Evolutionary conservation across 2,797 vertebrate genomes (phyloP).

Genomic region (Parotocinclus haroldoi): DNA sequence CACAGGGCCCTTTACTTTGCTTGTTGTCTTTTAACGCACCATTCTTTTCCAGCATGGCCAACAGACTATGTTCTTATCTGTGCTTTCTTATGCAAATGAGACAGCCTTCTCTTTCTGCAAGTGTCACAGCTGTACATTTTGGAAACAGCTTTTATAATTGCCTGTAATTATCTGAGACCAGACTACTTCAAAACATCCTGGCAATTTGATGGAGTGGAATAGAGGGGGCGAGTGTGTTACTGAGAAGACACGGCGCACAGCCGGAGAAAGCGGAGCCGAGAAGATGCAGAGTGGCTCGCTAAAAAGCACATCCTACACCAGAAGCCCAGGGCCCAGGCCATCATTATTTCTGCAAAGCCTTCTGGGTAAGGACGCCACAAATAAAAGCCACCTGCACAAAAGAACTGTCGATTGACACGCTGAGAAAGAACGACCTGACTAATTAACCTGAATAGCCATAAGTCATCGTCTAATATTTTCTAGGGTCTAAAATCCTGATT

Average conservation of each 20-base stretch:
- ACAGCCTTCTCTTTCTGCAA: constrained; percentile 40
- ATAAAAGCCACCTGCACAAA: constrained; percentile 46
- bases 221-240: constrained; percentile 14
- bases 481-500: no score
- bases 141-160: constrained; percentile 53
- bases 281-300: constrained; percentile 15
- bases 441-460: constrained; percentile 13
- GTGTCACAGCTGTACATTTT: constrained; percentile 54
- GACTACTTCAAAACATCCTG: constrained; percentile 53
- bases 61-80: constrained; percentile 53
- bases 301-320: constrained; percentile 38
- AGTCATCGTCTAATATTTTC: background rate
- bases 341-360: constrained; percentile 43
- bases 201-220: constrained; percentile 45
- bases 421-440: constrained; percentile 22
- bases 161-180: constrained; percentile 54
- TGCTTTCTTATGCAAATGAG: constrained; percentile 59
- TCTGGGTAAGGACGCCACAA: constrained; percentile 38
- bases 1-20: constrained; percentile 10
- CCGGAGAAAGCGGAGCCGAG: constrained; percentile 22
- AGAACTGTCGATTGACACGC: constrained; percentile 21
- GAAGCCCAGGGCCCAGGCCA: constrained; percentile 32
- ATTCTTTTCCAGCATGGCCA: constrained; percentile 35
- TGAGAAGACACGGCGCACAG: constrained; percentile 26
- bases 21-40: constrained; percentile 29